phyloP scores from a whole-genome alignment of 2,888 invertebrate genomes.

The Tetrapedia diversipes region DNA sequence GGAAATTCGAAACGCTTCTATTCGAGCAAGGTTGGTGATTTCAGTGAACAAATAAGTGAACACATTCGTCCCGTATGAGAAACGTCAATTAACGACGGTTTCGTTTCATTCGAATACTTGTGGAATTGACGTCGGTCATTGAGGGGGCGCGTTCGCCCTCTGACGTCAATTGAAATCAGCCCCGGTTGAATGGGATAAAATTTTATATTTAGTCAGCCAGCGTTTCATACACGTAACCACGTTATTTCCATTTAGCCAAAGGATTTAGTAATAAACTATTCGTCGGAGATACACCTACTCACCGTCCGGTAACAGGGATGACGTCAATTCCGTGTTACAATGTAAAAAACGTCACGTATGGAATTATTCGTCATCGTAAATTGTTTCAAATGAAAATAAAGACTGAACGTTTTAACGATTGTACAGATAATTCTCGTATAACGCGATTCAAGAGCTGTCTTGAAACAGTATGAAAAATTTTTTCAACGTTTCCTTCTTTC shows the following conservation, averaged over 20 bases:
- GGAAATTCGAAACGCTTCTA: not conserved
- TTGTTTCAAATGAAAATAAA: not conserved
- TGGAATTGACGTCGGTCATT: constrained; percentile 31
- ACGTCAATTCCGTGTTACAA: not conserved
- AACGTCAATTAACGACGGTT: constrained; percentile 30
- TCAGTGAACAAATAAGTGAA: constrained; percentile 5
- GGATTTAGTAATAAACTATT: constrained; percentile 11
- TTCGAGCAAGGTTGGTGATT: not conserved
- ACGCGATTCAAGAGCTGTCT: too few relatives aligned
- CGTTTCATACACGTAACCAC: constrained; percentile 8
- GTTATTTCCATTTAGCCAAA: constrained; percentile 23
- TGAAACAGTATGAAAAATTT: too few relatives aligned
- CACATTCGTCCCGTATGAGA: not conserved
- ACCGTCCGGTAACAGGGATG: not conserved
- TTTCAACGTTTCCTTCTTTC: too few relatives aligned
- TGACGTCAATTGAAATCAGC: constrained; percentile 38
- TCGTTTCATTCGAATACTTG: constrained; percentile 23
- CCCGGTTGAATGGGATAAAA: constrained; percentile 9
- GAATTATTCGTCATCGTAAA: not conserved
- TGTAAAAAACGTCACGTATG: not conserved
- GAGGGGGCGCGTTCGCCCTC: constrained; percentile 12
- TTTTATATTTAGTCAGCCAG: constrained; percentile 28
- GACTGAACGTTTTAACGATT: too few relatives aligned
- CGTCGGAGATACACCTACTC: not conserved
- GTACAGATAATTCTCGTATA: too few relatives aligned